Conservation (phyloP, 1,140 invertebrate genomes). For the Meteorus sp. region DNA sequence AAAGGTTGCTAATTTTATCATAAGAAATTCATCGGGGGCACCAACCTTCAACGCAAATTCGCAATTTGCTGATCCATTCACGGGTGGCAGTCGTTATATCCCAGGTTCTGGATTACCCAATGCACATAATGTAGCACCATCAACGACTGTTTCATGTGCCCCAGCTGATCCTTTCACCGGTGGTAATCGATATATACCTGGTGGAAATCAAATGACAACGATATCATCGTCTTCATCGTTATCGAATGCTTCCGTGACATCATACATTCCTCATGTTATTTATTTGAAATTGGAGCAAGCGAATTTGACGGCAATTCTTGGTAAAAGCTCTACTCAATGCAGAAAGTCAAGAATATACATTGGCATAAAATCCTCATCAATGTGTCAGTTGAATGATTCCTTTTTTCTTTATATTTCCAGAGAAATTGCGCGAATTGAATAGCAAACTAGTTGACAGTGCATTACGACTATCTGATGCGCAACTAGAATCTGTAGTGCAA, state of each 20-base stretch:
- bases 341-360: slow-evolving; percentile 57
- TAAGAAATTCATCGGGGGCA: slow-evolving; percentile 68
- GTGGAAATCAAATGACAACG: slow-evolving; percentile 24
- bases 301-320: slow-evolving; percentile 63
- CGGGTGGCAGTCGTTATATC: slow-evolving; percentile 75
- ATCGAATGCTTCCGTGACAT: slow-evolving; percentile 26
- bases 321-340: slow-evolving; percentile 47
- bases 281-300: slow-evolving; percentile 70
- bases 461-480: slow-evolving; percentile 51
- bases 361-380: too few species aligned
- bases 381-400: too few species aligned
- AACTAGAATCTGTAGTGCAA: slow-evolving; percentile 63
- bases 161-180: slow-evolving; percentile 26
- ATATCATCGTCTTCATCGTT: slow-evolving; percentile 37
- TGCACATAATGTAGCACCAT: background rate
- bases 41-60: slow-evolving; percentile 44
- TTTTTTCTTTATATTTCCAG: slow-evolving; percentile 50
- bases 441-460: slow-evolving; percentile 58
- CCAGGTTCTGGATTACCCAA: slow-evolving; percentile 52
- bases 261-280: slow-evolving; percentile 48
- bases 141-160: slow-evolving; percentile 6
- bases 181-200: slow-evolving; percentile 23
- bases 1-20: slow-evolving; percentile 90
- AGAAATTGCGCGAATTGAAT: slow-evolving; percentile 74
- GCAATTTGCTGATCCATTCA: slow-evolving; percentile 78